These are phyloP conservation scores for Sciaenops ocellatus DNA, from an alignment of 2,797 vertebrate genomes.

Conservation along the genomic window DNA sequence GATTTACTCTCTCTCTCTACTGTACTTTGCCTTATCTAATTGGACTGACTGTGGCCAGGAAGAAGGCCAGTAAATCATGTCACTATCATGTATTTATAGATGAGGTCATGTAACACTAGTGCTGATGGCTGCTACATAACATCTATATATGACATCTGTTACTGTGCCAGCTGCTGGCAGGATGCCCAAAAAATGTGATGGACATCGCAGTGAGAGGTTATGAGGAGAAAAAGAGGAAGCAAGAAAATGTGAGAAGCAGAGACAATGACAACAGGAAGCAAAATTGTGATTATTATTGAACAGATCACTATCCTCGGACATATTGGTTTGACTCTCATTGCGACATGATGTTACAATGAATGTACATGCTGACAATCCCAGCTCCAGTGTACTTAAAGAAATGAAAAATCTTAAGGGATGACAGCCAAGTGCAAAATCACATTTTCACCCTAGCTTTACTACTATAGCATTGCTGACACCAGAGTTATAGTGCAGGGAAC, in stretches of 20 bases:
- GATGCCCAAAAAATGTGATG: conserved; percentile 18
- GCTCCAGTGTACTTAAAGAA: conserved; percentile 18
- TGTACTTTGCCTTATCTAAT: conserved; percentile 65
- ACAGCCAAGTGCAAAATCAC: conserved; percentile 41
- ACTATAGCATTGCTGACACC: conserved; percentile 35
- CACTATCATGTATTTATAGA: conserved; percentile 71
- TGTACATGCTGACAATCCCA: conserved; percentile 22
- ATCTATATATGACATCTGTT: conserved; percentile 66
- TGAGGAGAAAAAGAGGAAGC: neutral
- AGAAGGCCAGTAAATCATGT: conserved; percentile 64
- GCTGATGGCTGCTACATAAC: conserved; percentile 55
- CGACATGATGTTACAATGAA: conserved; percentile 1
- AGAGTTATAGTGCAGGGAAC: conserved; percentile 36
- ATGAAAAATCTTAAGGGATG: conserved; percentile 21
- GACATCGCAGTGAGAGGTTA: neutral
- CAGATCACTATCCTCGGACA: conserved; percentile 17
- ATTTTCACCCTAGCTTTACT: conserved; percentile 20
- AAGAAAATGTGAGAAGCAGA: conserved; percentile 13
- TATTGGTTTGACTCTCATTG: conserved; percentile 18
- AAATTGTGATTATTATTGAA: neutral
- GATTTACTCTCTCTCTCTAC: conserved; percentile 53
- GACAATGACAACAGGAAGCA: conserved; percentile 13
- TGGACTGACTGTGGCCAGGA: conserved; percentile 43
- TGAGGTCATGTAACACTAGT: conserved; percentile 56
- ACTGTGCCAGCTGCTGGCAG: conserved; percentile 43